These are phyloP conservation scores for Okapia johnstoni DNA, from an alignment of 2,113 vertebrate species.

Conservation along the genomic window DNA sequence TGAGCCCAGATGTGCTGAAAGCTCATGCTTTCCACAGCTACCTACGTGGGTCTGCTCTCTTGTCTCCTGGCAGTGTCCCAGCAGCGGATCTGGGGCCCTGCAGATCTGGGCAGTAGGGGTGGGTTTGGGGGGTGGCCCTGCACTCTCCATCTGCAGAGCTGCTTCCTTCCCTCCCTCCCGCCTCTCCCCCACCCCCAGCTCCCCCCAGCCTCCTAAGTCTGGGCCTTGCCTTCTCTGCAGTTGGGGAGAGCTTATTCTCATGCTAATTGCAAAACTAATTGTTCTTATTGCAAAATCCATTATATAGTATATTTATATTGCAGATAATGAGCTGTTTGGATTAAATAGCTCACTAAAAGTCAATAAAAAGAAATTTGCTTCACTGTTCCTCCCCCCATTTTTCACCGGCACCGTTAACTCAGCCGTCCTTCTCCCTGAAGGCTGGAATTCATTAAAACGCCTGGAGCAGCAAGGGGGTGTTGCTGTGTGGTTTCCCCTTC, in stretches of 20 bases:
- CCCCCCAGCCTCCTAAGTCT: slow-evolving; percentile 10
- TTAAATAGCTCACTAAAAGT: slow-evolving; percentile 87
- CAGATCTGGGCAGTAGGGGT: background rate
- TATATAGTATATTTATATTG: slow-evolving; percentile 82
- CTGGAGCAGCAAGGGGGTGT: slow-evolving; percentile 58
- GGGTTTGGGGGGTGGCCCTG: background rate
- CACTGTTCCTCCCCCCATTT: slow-evolving; percentile 82
- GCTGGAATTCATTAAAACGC: slow-evolving; percentile 75
- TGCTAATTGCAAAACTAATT: slow-evolving; percentile 87
- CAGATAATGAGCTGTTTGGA: slow-evolving; percentile 86
- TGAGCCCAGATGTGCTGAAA: background rate
- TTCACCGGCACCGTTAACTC: slow-evolving; percentile 78
- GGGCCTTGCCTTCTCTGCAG: slow-evolving; percentile 69
- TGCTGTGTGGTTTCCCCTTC: background rate
- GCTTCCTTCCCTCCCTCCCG: background rate
- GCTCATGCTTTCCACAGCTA: background rate
- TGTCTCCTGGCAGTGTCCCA: background rate
- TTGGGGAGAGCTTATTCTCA: slow-evolving; percentile 77
- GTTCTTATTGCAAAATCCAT: slow-evolving; percentile 86
- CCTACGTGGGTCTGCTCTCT: background rate
- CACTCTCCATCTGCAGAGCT: background rate
- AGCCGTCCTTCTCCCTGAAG: slow-evolving; percentile 75
- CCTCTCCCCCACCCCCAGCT: background rate
- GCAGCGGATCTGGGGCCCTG: background rate
- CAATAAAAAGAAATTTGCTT: slow-evolving; percentile 87